Conservation (phyloP, 2,888 invertebrate species). For the Drosophila quinaria region DNA sequence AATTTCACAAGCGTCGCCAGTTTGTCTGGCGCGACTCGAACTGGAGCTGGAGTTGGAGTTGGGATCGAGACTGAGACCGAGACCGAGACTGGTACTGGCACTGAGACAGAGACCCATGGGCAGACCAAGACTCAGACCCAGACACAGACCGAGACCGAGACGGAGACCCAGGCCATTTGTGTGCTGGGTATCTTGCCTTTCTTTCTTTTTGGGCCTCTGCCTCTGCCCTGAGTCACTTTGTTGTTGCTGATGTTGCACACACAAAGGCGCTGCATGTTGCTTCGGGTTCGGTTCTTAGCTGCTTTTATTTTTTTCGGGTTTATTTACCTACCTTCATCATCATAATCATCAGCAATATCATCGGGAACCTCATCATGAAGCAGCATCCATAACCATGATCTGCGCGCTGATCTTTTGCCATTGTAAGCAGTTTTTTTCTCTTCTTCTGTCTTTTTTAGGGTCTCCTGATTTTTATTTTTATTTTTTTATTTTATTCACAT, state of each 20-base stretch:
- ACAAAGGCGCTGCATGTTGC: constrained; percentile 67
- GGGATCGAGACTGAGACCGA: constrained; percentile 8
- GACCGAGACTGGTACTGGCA: constrained; percentile 22
- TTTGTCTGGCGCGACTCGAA: constrained; percentile 79
- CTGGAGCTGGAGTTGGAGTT: constrained; percentile 14
- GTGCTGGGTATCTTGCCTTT: constrained; percentile 71
- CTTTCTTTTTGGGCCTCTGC: constrained; percentile 54
- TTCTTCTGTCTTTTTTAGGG: constrained; percentile 23
- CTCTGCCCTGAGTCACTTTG: constrained; percentile 59
- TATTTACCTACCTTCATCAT: constrained; percentile 69
- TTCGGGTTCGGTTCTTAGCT: constrained; percentile 36
- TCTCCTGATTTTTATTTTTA: constrained; percentile 29
- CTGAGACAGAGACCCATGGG: constrained; percentile 18
- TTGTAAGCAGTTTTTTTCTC: constrained; percentile 35
- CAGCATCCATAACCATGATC: constrained; percentile 55
- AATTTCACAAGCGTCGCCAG: constrained; percentile 84
- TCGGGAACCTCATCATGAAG: constrained; percentile 19
- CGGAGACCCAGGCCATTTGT: constrained; percentile 57
- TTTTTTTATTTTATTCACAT: constrained; percentile 21
- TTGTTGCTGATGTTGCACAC: constrained; percentile 36
- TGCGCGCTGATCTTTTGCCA: constrained; percentile 63
- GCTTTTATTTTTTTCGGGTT: constrained; percentile 53
- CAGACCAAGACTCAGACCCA: constrained; percentile 29
- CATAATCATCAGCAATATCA: constrained; percentile 31
- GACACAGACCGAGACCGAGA: constrained; percentile 17